Evolutionary conservation across 2,797 vertebrate genomes (phyloP).

Genomic region (Sebastes iracundus): DNA sequence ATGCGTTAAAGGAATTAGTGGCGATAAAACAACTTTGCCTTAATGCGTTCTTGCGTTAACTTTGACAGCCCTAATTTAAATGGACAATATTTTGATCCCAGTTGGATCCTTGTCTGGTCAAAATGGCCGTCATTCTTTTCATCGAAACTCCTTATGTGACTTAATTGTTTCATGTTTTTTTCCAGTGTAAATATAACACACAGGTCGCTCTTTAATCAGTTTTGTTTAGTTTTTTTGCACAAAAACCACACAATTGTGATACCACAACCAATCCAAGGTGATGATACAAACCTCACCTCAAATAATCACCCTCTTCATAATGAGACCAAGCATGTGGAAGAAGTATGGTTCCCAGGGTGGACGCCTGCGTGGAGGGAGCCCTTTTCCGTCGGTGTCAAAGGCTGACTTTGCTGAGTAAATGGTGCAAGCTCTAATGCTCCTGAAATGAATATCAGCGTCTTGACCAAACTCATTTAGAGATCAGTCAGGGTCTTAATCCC

Average conservation of each 20-base stretch:
- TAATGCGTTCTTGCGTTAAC: too few species aligned
- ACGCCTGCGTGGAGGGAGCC: constrained; percentile 28
- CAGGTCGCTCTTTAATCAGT: neutral
- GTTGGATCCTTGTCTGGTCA: neutral
- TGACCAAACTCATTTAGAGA: constrained; percentile 89
- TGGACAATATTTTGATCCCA: neutral
- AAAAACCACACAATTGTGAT: neutral
- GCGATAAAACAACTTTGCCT: too few species aligned
- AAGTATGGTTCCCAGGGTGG: constrained; percentile 65
- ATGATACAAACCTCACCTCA: neutral
- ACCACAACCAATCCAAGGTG: neutral
- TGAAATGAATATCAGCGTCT: constrained; percentile 86
- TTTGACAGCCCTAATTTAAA: too few species aligned
- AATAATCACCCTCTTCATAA: constrained; percentile 8
- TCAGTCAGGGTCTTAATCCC: constrained; percentile 84
- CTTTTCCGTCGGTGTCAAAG: constrained; percentile 59
- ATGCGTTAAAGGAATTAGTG: too few species aligned
- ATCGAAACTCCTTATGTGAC: neutral
- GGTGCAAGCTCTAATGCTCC: constrained; percentile 82
- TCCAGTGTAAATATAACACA: neutral
- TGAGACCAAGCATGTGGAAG: constrained; percentile 33
- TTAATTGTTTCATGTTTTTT: neutral
- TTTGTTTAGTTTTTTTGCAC: neutral
- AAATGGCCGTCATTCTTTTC: neutral
- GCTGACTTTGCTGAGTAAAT: constrained; percentile 79